Evolutionary conservation across 2,797 vertebrate species (phyloP).

Genomic region (Neomorphus geoffroyi): DNA sequence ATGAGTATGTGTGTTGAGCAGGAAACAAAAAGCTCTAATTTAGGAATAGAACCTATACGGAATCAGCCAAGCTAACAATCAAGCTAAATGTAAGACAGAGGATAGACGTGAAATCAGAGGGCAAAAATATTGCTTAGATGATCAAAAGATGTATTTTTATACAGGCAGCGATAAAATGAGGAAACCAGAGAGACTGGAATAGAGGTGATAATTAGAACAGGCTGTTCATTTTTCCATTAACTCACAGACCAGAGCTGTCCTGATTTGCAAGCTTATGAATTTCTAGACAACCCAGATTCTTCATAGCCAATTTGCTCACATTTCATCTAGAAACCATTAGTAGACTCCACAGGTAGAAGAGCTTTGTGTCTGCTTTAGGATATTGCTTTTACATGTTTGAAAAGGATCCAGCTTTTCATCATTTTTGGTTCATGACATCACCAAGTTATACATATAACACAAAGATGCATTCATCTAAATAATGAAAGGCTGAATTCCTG

Average conservation of each 20-base stretch:
- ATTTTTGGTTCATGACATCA: slow-evolving; percentile 31
- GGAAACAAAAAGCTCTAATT: neutral
- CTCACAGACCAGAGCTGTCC: neutral
- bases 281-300: slow-evolving; percentile 54
- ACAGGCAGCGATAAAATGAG: slow-evolving; percentile 47
- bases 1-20: neutral
- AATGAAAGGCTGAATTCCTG: slow-evolving; percentile 50
- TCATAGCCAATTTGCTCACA: slow-evolving; percentile 19
- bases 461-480: slow-evolving; percentile 41
- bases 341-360: slow-evolving; percentile 24
- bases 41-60: neutral
- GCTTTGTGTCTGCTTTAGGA: neutral
- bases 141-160: slow-evolving; percentile 58
- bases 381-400: slow-evolving; percentile 32
- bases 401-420: slow-evolving; percentile 47
- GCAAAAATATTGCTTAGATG: slow-evolving; percentile 42
- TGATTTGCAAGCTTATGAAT: slow-evolving; percentile 70
- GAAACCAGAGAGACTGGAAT: slow-evolving; percentile 35
- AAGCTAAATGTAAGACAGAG: neutral
- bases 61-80: neutral
- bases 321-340: slow-evolving; percentile 51
- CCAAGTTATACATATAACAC: neutral
- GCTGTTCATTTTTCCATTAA: slow-evolving; percentile 47
- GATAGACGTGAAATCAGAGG: slow-evolving; percentile 14
- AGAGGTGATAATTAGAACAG: slow-evolving; percentile 65